Evolutionary conservation across 2,888 invertebrate species (phyloP).

Genomic region (Morinoia aosen): DNA sequence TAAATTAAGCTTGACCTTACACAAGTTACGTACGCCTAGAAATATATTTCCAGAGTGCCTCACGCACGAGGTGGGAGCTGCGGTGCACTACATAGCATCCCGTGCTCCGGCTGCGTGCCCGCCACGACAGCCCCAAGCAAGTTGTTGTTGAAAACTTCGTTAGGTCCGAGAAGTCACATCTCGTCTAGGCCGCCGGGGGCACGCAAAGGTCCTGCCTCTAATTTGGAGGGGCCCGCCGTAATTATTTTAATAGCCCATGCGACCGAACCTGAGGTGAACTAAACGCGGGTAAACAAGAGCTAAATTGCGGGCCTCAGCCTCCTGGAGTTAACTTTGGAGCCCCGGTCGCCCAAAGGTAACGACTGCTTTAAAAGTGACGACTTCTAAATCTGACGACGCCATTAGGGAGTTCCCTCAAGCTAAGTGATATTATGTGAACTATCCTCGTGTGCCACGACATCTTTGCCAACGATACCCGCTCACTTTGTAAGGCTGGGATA

Average conservation of each 20-base stretch:
- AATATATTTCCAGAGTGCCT: no score
- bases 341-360: neutral
- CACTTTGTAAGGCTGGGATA: neutral
- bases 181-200: neutral
- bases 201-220: conserved; percentile 39
- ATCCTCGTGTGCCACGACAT: neutral
- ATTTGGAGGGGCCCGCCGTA: conserved; percentile 31
- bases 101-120: neutral
- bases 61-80: no score
- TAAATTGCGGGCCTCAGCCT: neutral
- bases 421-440: neutral
- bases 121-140: neutral
- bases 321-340: neutral
- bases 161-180: conserved; percentile 24
- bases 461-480: neutral
- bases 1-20: no score
- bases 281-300: conserved; percentile 36
- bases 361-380: conserved; percentile 10
- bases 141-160: conserved; percentile 24
- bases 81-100: no score
- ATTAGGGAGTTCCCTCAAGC: neutral
- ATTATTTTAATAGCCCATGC: conserved; percentile 44
- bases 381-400: conserved; percentile 3
- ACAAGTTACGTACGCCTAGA: no score
- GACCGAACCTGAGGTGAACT: conserved; percentile 39